Base-by-base conservation (phyloP, 2,888 invertebrate genomes). In the Ochropleura leucogaster region DNA sequence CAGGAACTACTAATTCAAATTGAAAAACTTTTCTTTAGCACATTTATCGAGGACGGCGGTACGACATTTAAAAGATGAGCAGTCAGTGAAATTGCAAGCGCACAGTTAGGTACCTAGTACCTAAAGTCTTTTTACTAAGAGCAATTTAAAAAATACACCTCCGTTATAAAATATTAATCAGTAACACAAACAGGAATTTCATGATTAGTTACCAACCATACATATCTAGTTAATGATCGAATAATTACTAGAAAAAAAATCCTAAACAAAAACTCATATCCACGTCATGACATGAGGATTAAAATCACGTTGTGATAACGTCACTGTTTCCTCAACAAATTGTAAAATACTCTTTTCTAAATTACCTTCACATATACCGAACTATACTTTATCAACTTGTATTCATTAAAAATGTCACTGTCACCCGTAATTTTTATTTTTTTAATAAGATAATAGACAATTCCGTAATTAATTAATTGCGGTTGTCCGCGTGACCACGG, bases 401-500 rank as follows among this genome's bases (percentile, higher is more conserved):
- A 30, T 30, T 30, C 59, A 20, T 66, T 60, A 30, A 44, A 12
- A 44, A 16, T 67, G 40, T 66, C 78, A 72, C 66, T 72, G 18
- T 51, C 30, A 67, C 55, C 40, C n/a, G 30, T 14, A 46, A 44
- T 63, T 71, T 55, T 60, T 66, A 65, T 55, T 65, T 65, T n/a
- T 69, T 64, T 20, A 68, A 55, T 68, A 49, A 62, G 49, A 18
- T 10, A 60, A 53, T 40, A 44, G 8, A 69, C 40, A 18, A 55
- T 64, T 63, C 53, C 66, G 49, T 51, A 57, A 55, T 30, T 30
- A 30, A 30, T 30, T 62, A 49, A 62, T 49, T 59, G 65, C 60
- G 59, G 47, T 51, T 51, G 51, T 42, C 53, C 55, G 62, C 74
- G 76, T 75, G 80, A 47, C 20, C 5, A 6, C 8, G 40, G 53